A percentile compares a stretch with the other conserved stretches of the same genome.
Conservation (phyloP, 2,113 vertebrate species). For the Capreolus pygargus region DNA sequence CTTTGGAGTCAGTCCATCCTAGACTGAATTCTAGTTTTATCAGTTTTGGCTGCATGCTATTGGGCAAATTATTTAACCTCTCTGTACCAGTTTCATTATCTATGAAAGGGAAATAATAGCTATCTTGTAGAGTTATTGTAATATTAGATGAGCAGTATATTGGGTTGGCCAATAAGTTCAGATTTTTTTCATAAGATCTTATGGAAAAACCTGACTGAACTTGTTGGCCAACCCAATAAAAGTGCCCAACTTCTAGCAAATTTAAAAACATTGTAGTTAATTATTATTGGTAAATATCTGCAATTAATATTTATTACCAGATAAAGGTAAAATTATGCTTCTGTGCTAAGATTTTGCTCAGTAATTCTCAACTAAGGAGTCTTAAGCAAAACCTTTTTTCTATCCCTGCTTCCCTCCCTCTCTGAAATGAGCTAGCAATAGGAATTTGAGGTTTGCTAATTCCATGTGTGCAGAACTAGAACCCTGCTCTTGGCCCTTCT, state of each 20-base stretch:
- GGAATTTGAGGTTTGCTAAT: background rate
- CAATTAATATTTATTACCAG: conserved; percentile 11
- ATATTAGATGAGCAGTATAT: background rate
- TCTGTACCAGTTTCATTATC: background rate
- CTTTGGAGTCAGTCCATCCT: background rate
- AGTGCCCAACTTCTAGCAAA: background rate
- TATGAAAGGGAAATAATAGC: background rate
- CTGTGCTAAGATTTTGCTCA: conserved; percentile 15
- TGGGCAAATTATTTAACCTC: background rate
- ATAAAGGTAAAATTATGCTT: background rate
- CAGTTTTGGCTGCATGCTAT: background rate
- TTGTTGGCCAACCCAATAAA: background rate
- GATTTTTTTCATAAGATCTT: background rate
- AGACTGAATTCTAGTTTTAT: background rate
- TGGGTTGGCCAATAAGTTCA: background rate
- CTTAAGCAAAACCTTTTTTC: background rate
- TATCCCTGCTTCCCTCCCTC: too few relatives aligned
- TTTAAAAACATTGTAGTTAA: background rate
- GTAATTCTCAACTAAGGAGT: background rate
- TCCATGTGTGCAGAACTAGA: background rate
- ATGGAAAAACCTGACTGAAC: background rate
- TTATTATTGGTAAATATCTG: background rate
- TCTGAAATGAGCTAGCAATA: background rate
- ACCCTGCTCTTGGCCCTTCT: background rate
- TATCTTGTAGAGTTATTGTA: background rate